Conservation (phyloP, 2,888 invertebrate genomes). For the Caenorhabditis uteleia region DNA sequence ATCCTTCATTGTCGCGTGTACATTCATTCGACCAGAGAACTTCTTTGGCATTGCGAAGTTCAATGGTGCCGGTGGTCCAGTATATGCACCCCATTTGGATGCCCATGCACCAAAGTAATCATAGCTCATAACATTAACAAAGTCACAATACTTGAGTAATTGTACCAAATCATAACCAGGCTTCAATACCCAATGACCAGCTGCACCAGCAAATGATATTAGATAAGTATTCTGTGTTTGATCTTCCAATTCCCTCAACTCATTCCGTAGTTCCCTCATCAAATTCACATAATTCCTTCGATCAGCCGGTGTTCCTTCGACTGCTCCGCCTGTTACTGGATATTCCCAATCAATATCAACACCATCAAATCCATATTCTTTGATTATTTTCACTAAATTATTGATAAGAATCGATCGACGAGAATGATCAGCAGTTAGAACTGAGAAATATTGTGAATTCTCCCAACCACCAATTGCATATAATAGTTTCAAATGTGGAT, state of each 20-base stretch:
- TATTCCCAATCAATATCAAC: constrained; percentile 69
- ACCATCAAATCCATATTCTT: constrained; percentile 64
- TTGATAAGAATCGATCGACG: constrained; percentile 51
- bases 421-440: constrained; percentile 53
- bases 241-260: constrained; percentile 50
- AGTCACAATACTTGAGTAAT: constrained; percentile 64
- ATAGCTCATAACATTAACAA: constrained; percentile 69
- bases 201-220: constrained; percentile 67
- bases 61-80: constrained; percentile 68
- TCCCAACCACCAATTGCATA: constrained; percentile 69
- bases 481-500: constrained; percentile 57
- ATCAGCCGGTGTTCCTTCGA: constrained; percentile 59
- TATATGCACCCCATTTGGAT: constrained; percentile 67
- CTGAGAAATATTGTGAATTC: constrained; percentile 64
- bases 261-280: constrained; percentile 58
- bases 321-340: constrained; percentile 65
- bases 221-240: constrained; percentile 43
- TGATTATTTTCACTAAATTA: constrained; percentile 50
- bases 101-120: constrained; percentile 69
- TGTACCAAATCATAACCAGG: constrained; percentile 65
- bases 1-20: constrained; percentile 68
- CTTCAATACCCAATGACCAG: constrained; percentile 69
- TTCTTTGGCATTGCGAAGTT: constrained; percentile 61
- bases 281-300: constrained; percentile 64
- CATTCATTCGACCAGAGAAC: constrained; percentile 68